Percentiles rank a stretch among this genome's conserved stretches.
Conservation (phyloP, 1,140 invertebrate genomes). For the Habropoda laboriosa region DNA sequence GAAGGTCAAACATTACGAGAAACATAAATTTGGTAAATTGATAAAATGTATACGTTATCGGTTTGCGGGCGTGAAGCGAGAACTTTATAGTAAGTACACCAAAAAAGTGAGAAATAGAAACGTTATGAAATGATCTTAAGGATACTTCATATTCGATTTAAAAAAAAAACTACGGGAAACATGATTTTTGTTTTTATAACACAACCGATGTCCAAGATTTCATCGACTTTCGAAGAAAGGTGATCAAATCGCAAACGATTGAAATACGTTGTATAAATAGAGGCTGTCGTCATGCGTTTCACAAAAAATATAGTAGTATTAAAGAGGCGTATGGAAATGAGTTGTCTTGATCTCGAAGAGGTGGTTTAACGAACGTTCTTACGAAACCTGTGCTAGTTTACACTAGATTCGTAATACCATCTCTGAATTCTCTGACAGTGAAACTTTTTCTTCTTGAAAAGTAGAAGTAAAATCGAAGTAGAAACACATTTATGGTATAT, state of each 20-base stretch:
- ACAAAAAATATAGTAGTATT: slow-evolving; percentile 38
- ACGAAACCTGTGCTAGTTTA: slow-evolving; percentile 3
- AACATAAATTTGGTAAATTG: background rate
- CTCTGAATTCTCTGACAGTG: background rate
- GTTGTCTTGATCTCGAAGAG: slow-evolving; percentile 27
- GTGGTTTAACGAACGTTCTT: slow-evolving; percentile 18
- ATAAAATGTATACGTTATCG: background rate
- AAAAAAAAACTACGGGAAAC: background rate
- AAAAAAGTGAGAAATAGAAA: too few relatives aligned
- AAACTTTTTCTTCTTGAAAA: background rate
- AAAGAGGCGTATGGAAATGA: slow-evolving; percentile 39
- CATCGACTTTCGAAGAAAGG: background rate
- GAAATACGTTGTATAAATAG: slow-evolving; percentile 72
- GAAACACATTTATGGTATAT: background rate
- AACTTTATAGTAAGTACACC: background rate
- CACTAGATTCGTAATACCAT: background rate
- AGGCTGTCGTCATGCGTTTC: slow-evolving; percentile 66
- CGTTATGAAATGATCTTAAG: background rate
- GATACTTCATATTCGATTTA: background rate
- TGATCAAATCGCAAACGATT: slow-evolving; percentile 38
- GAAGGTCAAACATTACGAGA: background rate
- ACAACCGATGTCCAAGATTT: background rate
- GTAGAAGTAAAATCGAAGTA: background rate
- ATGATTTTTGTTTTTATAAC: too few relatives aligned
- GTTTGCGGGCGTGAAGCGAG: background rate